These are phyloP conservation scores for Pachypeltis micranthus DNA, from an alignment of 1,140 invertebrate genomes.

Conservation along the genomic window DNA sequence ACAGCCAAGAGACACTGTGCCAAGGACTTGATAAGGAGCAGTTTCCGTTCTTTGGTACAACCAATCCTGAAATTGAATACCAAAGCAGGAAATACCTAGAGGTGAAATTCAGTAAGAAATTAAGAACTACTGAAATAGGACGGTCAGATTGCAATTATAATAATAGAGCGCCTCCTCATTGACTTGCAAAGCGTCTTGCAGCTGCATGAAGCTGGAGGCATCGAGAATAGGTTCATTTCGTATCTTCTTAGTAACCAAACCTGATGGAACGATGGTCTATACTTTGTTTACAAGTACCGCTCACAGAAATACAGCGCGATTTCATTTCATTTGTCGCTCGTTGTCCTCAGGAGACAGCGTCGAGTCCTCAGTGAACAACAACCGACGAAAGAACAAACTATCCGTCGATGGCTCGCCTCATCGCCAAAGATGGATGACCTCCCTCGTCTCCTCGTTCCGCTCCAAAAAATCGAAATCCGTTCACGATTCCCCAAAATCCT, in stretches of 20 bases:
- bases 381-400: slow-evolving; percentile 18
- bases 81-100: no score
- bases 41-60: no score
- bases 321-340: not conserved
- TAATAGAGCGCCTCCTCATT: no score
- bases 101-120: no score
- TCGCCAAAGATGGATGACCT: slow-evolving; percentile 16
- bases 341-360: slow-evolving; percentile 13
- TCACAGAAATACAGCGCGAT: not conserved
- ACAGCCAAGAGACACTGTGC: no score
- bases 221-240: not conserved
- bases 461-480: slow-evolving; percentile 15
- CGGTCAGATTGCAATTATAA: no score
- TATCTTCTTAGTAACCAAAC: not conserved
- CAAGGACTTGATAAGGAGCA: no score
- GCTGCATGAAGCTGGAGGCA: no score
- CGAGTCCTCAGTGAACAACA: slow-evolving; percentile 15
- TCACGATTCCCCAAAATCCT: slow-evolving; percentile 6
- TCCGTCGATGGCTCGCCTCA: slow-evolving; percentile 4
- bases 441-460: slow-evolving; percentile 18
- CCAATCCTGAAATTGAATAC: no score
- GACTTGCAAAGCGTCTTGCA: no score
- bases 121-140: no score
- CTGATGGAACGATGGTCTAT: not conserved
- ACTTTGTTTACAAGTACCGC: not conserved